These are phyloP conservation scores for Bufotes viridis DNA, from an alignment of 2,797 vertebrate genomes.

Conservation along the genomic window DNA sequence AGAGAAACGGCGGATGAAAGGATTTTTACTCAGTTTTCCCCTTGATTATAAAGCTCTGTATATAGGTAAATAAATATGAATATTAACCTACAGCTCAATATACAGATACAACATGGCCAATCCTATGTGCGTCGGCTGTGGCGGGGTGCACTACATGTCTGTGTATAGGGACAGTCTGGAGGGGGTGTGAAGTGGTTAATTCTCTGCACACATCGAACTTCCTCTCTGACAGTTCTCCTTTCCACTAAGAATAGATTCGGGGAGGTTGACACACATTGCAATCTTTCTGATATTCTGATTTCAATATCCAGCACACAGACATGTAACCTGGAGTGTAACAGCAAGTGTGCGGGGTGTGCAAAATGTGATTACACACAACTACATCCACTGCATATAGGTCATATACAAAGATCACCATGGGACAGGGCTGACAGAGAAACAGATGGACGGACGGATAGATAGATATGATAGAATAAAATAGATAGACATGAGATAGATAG, in stretches of 20 bases:
- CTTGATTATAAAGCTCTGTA: not conserved
- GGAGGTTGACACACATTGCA: not conserved
- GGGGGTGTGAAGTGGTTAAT: conserved; percentile 55
- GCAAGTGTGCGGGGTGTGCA: not conserved
- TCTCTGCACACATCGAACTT: conserved; percentile 30
- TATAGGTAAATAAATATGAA: not conserved
- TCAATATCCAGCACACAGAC: not conserved
- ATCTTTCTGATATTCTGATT: conserved; percentile 39
- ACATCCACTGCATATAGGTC: not conserved
- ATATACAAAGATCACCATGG: not conserved
- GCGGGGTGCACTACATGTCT: not conserved
- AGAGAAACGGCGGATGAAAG: no score
- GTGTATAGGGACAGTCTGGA: conserved; percentile 44
- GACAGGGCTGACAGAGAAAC: no score
- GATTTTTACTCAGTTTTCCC: no score
- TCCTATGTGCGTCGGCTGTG: not conserved
- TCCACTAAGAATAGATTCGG: conserved; percentile 51
- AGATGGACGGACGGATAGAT: not conserved
- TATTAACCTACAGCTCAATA: not conserved
- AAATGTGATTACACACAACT: not conserved
- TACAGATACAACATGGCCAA: not conserved
- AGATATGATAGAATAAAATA: conserved; percentile 12
- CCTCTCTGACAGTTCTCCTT: conserved; percentile 38
- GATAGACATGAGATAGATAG: conserved; percentile 43
- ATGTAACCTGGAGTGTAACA: no score